Evolutionary conservation across 2,888 invertebrate species (phyloP).

Genomic region (Oscheius sp.): DNA sequence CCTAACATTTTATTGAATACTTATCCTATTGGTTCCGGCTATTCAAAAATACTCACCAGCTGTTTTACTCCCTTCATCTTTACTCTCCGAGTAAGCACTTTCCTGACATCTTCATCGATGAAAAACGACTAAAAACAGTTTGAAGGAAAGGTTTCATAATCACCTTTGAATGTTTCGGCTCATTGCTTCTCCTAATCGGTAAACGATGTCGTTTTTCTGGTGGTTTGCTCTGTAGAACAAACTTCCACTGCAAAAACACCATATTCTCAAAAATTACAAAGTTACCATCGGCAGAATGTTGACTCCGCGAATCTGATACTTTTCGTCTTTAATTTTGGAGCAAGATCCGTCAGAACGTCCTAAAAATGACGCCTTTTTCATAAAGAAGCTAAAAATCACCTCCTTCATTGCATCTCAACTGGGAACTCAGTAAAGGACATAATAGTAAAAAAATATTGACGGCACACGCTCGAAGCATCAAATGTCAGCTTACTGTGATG

Average conservation of each 20-base stretch:
- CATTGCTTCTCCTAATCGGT: too few relatives aligned
- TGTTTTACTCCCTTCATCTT: too few relatives aligned
- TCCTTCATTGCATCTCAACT: constrained; percentile 2
- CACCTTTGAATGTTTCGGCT: too few relatives aligned
- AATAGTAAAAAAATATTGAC: constrained; percentile 3
- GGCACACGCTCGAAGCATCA: constrained; percentile 13
- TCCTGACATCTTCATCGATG: neutral
- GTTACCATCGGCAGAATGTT: constrained; percentile 27
- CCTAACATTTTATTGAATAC: too few relatives aligned
- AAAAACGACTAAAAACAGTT: neutral
- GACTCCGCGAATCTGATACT: constrained; percentile 32
- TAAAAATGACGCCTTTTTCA: neutral
- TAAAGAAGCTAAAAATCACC: neutral
- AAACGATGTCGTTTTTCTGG: constrained; percentile 1
- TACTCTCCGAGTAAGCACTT: too few relatives aligned
- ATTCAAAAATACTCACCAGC: too few relatives aligned
- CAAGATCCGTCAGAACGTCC: constrained; percentile 22
- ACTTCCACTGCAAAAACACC: constrained; percentile 11
- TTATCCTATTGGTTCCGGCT: too few relatives aligned
- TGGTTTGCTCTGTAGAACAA: constrained; percentile 1
- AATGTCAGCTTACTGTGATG: constrained; percentile 7
- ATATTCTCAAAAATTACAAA: neutral
- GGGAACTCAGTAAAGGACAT: neutral
- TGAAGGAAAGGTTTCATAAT: too few relatives aligned
- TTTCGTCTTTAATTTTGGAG: constrained; percentile 3